These are phyloP conservation scores for Xerus inauris DNA, from an alignment of 2,113 vertebrate genomes.

Conservation along the genomic window DNA sequence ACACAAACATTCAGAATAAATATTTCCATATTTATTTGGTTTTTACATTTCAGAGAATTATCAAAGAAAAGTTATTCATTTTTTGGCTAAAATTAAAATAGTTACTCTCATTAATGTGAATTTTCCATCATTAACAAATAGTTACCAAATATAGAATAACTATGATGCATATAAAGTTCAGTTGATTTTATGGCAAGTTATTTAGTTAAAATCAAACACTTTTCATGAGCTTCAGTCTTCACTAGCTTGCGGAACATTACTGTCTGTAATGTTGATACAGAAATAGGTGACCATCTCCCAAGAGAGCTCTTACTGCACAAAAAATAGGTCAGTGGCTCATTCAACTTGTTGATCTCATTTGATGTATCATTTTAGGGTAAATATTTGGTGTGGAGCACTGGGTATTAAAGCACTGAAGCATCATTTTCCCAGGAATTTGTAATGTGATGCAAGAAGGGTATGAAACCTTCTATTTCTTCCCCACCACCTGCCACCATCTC, in stretches of 20 bases:
- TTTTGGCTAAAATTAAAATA: neutral
- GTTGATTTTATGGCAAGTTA: neutral
- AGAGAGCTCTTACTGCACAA: neutral
- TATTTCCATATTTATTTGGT: neutral
- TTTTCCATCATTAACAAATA: neutral
- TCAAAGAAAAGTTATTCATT: neutral
- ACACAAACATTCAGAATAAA: neutral
- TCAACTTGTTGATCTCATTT: neutral
- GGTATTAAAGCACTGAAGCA: neutral
- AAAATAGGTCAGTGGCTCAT: neutral
- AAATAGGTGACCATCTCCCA: neutral
- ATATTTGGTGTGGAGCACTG: neutral
- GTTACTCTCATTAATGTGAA: neutral
- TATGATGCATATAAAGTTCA: neutral
- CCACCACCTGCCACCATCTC: neutral
- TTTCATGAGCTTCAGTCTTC: neutral
- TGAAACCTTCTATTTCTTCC: neutral
- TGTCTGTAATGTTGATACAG: neutral
- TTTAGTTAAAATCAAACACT: neutral
- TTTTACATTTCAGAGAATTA: slow-evolving; percentile 22
- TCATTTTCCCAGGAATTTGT: neutral
- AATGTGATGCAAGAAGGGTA: neutral
- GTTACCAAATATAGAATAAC: neutral
- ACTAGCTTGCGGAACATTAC: neutral
- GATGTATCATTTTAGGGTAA: neutral